Conservation (phyloP, 2,797 vertebrate species). For the Betta splendens region DNA sequence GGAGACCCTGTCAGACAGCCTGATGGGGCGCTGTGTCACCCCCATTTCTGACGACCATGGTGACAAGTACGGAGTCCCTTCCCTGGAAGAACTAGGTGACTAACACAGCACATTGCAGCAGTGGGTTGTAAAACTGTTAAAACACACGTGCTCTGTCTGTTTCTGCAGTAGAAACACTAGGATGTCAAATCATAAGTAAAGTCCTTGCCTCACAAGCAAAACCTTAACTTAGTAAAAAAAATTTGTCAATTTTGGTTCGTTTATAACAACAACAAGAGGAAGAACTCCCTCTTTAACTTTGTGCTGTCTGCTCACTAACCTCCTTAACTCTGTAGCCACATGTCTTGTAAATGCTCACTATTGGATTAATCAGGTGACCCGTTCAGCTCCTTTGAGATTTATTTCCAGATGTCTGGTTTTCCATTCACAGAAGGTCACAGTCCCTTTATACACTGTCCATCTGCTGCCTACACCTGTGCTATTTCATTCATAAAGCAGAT, state of each 20-base stretch:
- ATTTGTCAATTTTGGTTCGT: too few relatives aligned
- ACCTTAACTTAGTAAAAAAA: too few relatives aligned
- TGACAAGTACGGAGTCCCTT: constrained; percentile 83
- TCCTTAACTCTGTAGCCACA: constrained; percentile 8
- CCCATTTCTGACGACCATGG: constrained; percentile 80
- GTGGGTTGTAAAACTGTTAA: too few relatives aligned
- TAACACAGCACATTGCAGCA: too few relatives aligned
- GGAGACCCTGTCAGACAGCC: constrained; percentile 69
- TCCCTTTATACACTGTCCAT: constrained; percentile 11
- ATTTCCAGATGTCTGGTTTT: constrained; percentile 38
- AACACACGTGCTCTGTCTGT: too few relatives aligned
- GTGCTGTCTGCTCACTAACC: neutral
- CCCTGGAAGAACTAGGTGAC: constrained; percentile 84
- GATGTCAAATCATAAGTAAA: too few relatives aligned
- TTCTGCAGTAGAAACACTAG: too few relatives aligned
- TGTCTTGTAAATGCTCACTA: constrained; percentile 7
- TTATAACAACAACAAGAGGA: too few relatives aligned
- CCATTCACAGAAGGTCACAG: constrained; percentile 32
- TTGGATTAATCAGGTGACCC: constrained; percentile 18
- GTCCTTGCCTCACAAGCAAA: too few relatives aligned
- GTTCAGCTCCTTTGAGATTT: neutral
- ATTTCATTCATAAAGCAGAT: neutral
- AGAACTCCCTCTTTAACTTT: neutral
- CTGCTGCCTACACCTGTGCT: constrained; percentile 28
- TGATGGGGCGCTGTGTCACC: constrained; percentile 80